A percentile compares a stretch with the other conserved stretches of the same genome.
These are phyloP conservation scores for Petrosia ficiformis DNA, from an alignment of 37 sponge, comb jelly and placozoan genomes.

Conservation along the genomic window DNA sequence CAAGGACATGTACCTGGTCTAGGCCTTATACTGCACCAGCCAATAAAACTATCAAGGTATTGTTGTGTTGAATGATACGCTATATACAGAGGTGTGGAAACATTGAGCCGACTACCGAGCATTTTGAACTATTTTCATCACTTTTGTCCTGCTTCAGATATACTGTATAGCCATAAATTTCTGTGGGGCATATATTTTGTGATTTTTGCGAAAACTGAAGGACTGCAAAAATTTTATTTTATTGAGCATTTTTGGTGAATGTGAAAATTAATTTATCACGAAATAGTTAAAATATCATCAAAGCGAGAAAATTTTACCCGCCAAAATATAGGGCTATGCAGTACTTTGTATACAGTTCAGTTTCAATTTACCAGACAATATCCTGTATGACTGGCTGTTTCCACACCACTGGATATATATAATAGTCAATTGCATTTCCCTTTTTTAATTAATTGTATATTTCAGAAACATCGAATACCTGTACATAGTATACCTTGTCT, in stretches of 20 bases:
- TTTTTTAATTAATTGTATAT: not conserved
- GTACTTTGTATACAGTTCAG: no score
- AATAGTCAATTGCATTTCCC: not conserved
- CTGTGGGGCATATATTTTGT: not conserved
- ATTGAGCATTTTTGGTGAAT: no score
- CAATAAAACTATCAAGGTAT: constrained; percentile 31
- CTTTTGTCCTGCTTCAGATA: no score
- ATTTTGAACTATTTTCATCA: no score
- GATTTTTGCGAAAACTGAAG: not conserved
- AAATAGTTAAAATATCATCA: not conserved
- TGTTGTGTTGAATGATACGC: no score
- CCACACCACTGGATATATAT: no score
- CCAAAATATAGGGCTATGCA: no score
- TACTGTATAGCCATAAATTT: not conserved
- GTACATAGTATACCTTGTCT: constrained; percentile 54
- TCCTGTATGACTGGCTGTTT: no score
- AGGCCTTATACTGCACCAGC: constrained; percentile 41
- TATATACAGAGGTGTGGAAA: no score
- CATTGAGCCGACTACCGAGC: no score
- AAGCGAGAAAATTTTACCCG: not conserved
- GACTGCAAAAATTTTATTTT: no score
- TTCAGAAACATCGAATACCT: constrained; percentile 39
- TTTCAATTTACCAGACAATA: no score
- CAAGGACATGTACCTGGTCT: constrained; percentile 39
- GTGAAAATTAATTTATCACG: not conserved